Percentiles rank a stretch among this genome's conserved stretches.
phyloP scores from a whole-genome alignment of 2,888 invertebrate species.

The Macrosoma leucophasiata region DNA sequence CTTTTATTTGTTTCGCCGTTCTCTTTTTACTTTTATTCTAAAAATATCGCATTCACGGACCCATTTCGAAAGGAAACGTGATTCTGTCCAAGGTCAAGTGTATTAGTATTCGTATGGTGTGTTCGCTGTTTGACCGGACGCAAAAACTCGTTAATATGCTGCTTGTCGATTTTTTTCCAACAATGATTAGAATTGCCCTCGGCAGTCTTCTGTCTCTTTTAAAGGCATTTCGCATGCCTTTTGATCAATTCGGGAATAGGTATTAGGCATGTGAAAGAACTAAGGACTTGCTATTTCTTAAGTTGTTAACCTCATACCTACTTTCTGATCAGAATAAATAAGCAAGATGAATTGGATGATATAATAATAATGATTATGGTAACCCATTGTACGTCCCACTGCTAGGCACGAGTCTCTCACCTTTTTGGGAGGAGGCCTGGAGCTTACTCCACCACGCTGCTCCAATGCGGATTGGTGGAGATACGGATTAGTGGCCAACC shows the following conservation, averaged over 20 bases:
- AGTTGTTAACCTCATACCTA: too few relatives aligned
- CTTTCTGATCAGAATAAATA: too few relatives aligned
- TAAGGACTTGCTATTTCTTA: too few relatives aligned
- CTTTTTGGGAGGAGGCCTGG: too few relatives aligned
- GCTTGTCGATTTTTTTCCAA: constrained; percentile 56
- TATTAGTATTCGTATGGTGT: constrained; percentile 70
- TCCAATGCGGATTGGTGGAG: too few relatives aligned
- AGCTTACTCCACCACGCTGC: too few relatives aligned
- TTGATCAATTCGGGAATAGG: constrained; percentile 20
- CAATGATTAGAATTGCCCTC: constrained; percentile 53
- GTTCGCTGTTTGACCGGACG: constrained; percentile 66
- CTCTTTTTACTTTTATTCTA: constrained; percentile 71
- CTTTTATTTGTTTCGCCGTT: constrained; percentile 60
- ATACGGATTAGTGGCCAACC: too few relatives aligned
- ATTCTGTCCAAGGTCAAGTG: constrained; percentile 66
- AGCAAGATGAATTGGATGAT: too few relatives aligned
- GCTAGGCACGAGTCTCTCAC: too few relatives aligned
- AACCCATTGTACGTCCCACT: too few relatives aligned
- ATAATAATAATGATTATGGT: too few relatives aligned
- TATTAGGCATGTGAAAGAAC: too few relatives aligned
- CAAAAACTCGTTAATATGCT: constrained; percentile 67
- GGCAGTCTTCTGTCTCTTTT: constrained; percentile 27
- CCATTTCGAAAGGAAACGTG: constrained; percentile 76
- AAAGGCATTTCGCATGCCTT: constrained; percentile 29
- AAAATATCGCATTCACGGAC: constrained; percentile 73